Conservation (phyloP, 1,140 invertebrate genomes). For the Zophobas atratus region DNA sequence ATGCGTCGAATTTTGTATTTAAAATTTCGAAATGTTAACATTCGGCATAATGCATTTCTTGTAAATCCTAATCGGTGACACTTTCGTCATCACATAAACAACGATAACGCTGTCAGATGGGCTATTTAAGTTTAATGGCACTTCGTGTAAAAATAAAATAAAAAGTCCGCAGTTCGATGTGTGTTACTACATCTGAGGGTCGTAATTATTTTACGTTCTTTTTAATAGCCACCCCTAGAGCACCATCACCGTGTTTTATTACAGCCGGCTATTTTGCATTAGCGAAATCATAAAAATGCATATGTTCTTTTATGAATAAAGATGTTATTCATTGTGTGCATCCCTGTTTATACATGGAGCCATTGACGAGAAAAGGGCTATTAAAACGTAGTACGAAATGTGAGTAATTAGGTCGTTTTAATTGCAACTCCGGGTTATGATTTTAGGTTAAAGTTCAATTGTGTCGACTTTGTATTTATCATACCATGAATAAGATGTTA, state of each 20-base stretch:
- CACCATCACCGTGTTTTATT: conserved; percentile 6
- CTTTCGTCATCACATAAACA: background rate
- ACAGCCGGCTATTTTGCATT: conserved; percentile 24
- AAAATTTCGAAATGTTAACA: too few species aligned
- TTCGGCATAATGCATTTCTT: too few species aligned
- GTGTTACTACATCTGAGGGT: conserved; percentile 18
- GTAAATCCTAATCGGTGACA: too few species aligned
- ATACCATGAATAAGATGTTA: too few species aligned
- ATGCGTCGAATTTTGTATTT: too few species aligned
- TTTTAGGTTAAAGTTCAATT: too few species aligned
- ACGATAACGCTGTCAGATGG: background rate
- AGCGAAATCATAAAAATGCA: conserved; percentile 33
- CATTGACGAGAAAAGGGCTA: background rate
- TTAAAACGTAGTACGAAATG: too few species aligned
- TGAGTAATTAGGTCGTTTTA: too few species aligned
- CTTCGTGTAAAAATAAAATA: conserved; percentile 22
- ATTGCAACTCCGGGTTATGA: too few species aligned
- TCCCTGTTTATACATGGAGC: conserved; percentile 18
- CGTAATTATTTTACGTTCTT: conserved; percentile 32
- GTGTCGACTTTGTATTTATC: too few species aligned
- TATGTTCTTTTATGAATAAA: conserved; percentile 26
- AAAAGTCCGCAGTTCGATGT: conserved; percentile 15
- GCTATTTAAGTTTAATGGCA: background rate
- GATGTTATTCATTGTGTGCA: conserved; percentile 18
- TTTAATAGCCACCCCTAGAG: conserved; percentile 20